phyloP scores from a whole-genome alignment of 2,888 invertebrate genomes.

The Vanessa cardui region DNA sequence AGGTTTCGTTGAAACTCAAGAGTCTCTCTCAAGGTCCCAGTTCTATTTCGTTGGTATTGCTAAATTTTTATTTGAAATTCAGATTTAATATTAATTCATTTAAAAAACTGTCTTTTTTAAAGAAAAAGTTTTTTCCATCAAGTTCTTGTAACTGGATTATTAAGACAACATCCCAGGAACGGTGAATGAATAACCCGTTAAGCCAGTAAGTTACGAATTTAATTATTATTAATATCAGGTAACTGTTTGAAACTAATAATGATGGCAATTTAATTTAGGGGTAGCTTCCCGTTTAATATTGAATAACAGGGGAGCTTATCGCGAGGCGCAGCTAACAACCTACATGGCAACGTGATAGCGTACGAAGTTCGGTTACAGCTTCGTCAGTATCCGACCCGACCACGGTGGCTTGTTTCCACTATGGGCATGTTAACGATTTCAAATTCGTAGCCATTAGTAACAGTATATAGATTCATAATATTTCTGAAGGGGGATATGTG shows the following conservation, averaged over 20 bases:
- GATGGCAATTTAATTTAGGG: conserved; percentile 17
- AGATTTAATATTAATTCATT: too few relatives aligned
- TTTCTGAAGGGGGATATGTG: neutral
- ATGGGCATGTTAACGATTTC: neutral
- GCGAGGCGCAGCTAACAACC: conserved; percentile 19
- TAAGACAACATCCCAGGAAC: too few relatives aligned
- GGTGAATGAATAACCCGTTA: too few relatives aligned
- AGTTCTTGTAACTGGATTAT: too few relatives aligned
- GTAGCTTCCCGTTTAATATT: conserved; percentile 17
- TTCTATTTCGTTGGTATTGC: too few relatives aligned
- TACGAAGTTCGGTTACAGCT: conserved; percentile 3
- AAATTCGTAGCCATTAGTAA: neutral
- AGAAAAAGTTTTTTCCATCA: too few relatives aligned
- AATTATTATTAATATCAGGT: neutral
- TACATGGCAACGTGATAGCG: neutral
- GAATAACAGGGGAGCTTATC: conserved; percentile 26
- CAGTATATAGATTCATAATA: neutral
- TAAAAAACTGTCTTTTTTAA: too few relatives aligned
- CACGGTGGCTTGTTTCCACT: neutral
- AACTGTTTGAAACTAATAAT: conserved; percentile 10
- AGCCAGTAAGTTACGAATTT: too few relatives aligned
- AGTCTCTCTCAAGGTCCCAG: too few relatives aligned
- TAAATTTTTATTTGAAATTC: too few relatives aligned
- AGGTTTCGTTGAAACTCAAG: too few relatives aligned
- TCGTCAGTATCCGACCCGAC: neutral